These are phyloP conservation scores for Nansenia antarctica DNA, from an alignment of 2,113 vertebrate species.

Conservation along the genomic window DNA sequence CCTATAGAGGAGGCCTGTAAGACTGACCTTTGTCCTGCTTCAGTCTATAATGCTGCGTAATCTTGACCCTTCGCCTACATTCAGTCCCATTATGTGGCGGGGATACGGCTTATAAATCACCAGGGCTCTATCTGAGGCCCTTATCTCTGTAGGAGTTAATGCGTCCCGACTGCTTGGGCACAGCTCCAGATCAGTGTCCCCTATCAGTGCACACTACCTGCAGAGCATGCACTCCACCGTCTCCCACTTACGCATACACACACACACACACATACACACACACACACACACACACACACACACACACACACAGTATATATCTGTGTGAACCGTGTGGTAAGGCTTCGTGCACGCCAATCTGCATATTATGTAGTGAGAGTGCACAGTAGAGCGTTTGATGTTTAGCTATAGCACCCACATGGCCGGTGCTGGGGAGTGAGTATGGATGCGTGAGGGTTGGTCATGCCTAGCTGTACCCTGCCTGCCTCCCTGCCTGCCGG, in stretches of 20 bases:
- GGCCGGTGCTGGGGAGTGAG: background rate
- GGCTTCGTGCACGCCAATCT: too few relatives aligned
- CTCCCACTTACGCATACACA: background rate
- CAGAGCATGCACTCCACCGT: background rate
- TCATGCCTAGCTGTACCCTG: background rate
- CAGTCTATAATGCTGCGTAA: background rate
- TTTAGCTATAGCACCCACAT: too few relatives aligned
- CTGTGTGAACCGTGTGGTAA: background rate
- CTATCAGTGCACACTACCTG: background rate
- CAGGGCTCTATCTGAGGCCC: background rate
- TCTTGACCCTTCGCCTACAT: background rate
- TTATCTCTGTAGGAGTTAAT: background rate
- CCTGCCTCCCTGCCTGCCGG: background rate
- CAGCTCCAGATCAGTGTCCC: background rate
- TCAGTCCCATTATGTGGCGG: background rate
- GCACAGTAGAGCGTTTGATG: too few relatives aligned
- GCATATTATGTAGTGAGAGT: too few relatives aligned
- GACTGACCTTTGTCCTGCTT: background rate
- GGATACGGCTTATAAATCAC: background rate
- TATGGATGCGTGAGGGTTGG: too few relatives aligned
- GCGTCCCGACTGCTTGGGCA: background rate
- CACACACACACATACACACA: background rate
- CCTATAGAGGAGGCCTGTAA: background rate
- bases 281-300: background rate
- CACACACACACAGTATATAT: too few relatives aligned